Conservation (phyloP, 2,797 vertebrate genomes). For the Morelia viridis region DNA sequence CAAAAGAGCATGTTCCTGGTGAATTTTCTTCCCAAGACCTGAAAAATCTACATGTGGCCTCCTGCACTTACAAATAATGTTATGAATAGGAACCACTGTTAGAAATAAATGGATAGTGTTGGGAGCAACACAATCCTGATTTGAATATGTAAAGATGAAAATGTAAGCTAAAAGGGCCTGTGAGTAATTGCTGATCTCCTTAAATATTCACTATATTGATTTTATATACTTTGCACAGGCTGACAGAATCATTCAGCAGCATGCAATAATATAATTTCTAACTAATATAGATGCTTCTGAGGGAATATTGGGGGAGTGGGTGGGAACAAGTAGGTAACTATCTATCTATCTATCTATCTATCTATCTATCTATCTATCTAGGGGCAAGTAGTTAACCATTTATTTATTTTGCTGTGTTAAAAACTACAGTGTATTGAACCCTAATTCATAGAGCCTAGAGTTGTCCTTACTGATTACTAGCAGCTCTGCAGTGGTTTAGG, state of each 20-base stretch:
- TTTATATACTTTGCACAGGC: background rate
- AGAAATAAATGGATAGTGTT: background rate
- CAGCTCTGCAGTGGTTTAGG: background rate
- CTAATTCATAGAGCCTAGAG: background rate
- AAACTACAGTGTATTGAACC: background rate
- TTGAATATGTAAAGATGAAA: background rate
- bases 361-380: too few relatives aligned
- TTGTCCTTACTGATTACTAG: background rate
- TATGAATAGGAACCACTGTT: background rate
- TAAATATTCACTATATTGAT: background rate
- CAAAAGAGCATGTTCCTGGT: background rate
- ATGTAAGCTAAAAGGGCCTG: background rate
- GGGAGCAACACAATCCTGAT: background rate
- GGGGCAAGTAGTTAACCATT: too few relatives aligned
- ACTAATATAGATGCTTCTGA: background rate
- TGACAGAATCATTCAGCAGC: background rate
- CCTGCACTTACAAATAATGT: background rate
- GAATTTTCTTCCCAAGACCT: background rate
- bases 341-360: too few relatives aligned
- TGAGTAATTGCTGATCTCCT: background rate
- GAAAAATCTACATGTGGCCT: background rate
- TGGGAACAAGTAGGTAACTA: background rate
- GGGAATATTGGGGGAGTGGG: background rate
- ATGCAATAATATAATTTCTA: background rate
- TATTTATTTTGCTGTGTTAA: background rate